phyloP scores from a whole-genome alignment of 2,888 invertebrate genomes.

The Dicranocentrus wangi region DNA sequence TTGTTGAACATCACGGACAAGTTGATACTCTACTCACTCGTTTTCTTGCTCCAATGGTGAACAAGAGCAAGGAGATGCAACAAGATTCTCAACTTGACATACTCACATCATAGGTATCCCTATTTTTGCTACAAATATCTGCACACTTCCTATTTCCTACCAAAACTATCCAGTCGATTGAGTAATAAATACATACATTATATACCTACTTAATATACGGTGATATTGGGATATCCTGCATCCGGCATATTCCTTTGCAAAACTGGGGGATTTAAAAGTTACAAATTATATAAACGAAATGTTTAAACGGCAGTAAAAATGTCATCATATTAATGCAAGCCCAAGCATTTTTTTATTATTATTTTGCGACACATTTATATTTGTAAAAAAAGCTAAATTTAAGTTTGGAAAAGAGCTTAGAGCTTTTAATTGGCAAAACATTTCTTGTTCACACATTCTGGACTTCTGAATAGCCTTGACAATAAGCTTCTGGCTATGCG shows the following conservation, averaged over 20 bases:
- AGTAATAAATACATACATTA: too few relatives aligned
- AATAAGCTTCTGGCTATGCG: not conserved
- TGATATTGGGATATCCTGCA: too few relatives aligned
- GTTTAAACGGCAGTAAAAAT: conserved; percentile 13
- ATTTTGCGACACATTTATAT: not conserved
- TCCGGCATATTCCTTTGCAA: too few relatives aligned
- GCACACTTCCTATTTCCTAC: not conserved
- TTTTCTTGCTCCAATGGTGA: too few relatives aligned
- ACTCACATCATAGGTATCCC: not conserved
- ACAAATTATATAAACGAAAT: not conserved
- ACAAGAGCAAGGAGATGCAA: conserved; percentile 18
- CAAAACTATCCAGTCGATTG: not conserved
- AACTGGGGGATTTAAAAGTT: not conserved
- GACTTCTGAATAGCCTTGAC: not conserved
- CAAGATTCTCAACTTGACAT: conserved; percentile 16
- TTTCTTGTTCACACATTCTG: not conserved
- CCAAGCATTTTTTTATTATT: conserved; percentile 15
- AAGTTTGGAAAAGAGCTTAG: too few relatives aligned
- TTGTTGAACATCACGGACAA: conserved; percentile 13
- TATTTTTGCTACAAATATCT: conserved; percentile 17
- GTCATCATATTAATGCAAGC: conserved; percentile 24
- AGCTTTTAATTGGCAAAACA: too few relatives aligned
- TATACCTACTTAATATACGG: too few relatives aligned
- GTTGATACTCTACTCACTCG: not conserved
- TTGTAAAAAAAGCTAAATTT: not conserved